Evolutionary conservation across 2,797 vertebrate species (phyloP).

Genomic region (Hyperoplus lanceolatus): DNA sequence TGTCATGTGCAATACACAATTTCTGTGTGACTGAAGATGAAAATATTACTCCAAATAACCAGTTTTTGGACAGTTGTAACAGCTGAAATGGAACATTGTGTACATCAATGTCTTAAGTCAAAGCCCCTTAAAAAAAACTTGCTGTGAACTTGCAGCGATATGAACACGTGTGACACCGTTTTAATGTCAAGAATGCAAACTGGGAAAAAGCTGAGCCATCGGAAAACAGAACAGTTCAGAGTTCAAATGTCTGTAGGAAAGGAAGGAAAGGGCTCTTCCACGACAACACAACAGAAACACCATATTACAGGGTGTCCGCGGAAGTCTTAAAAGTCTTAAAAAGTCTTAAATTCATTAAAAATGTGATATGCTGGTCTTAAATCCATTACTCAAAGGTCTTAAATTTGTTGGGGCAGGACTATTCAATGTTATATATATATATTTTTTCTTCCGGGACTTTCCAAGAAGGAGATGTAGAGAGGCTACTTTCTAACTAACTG

Average conservation of each 20-base stretch:
- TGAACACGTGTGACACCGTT: neutral
- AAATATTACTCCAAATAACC: neutral
- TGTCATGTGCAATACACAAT: neutral
- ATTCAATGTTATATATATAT: no score
- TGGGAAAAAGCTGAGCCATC: slow-evolving; percentile 18
- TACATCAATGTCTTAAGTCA: neutral
- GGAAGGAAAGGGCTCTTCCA: neutral
- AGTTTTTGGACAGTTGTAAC: neutral
- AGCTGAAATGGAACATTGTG: neutral
- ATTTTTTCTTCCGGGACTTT: no score
- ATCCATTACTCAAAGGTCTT: no score
- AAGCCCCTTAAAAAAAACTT: neutral
- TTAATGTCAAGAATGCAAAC: slow-evolving; percentile 28
- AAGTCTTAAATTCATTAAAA: no score
- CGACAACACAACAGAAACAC: slow-evolving; percentile 20
- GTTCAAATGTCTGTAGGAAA: slow-evolving; percentile 26
- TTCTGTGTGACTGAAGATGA: neutral
- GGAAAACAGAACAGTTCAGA: slow-evolving; percentile 22
- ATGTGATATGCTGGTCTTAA: no score
- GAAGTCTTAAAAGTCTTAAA: no score
- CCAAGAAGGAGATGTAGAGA: no score
- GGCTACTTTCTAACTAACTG: no score
- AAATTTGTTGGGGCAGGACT: no score
- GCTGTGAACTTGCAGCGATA: slow-evolving; percentile 1
- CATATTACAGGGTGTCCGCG: no score